Conservation (phyloP, 2,888 invertebrate species). For the Leptopilina drosophilae region DNA sequence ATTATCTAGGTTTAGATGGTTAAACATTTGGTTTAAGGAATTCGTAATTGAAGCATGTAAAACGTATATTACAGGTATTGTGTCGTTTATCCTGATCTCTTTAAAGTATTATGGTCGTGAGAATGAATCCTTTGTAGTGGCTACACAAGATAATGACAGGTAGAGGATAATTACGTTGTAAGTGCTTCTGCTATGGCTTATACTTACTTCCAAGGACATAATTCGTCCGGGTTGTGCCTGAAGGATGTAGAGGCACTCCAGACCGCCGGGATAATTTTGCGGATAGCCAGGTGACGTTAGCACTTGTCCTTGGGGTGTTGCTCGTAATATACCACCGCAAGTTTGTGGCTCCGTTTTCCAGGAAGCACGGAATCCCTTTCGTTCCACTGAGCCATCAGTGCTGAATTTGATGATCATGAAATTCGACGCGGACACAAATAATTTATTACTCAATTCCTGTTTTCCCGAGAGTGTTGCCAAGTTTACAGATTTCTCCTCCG, state of each 20-base stretch:
- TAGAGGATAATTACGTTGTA: constrained; percentile 26
- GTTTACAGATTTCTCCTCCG: constrained; percentile 94
- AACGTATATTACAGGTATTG: not conserved
- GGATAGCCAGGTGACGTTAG: constrained; percentile 95
- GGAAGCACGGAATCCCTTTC: constrained; percentile 94
- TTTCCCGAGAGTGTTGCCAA: constrained; percentile 95
- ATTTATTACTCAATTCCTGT: constrained; percentile 89
- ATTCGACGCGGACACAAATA: constrained; percentile 96
- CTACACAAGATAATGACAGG: constrained; percentile 28
- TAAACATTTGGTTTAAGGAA: not conserved
- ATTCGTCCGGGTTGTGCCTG: constrained; percentile 94
- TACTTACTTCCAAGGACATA: constrained; percentile 88
- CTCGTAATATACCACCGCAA: constrained; percentile 92
- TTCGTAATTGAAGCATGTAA: constrained; percentile 5
- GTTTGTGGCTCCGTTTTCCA: constrained; percentile 97
- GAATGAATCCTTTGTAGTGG: constrained; percentile 26
- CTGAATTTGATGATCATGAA: constrained; percentile 99
- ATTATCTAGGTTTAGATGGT: too few relatives aligned
- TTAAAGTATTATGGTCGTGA: constrained; percentile 25
- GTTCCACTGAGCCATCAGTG: constrained; percentile 94
- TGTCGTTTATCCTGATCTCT: constrained; percentile 2
- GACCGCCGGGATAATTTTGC: constrained; percentile 94
- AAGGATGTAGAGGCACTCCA: constrained; percentile 95
- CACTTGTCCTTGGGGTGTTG: constrained; percentile 92
- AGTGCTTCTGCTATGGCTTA: not conserved